Evolutionary conservation across 2,797 vertebrate genomes (phyloP).

Genomic region (Catostomus latipinnis): DNA sequence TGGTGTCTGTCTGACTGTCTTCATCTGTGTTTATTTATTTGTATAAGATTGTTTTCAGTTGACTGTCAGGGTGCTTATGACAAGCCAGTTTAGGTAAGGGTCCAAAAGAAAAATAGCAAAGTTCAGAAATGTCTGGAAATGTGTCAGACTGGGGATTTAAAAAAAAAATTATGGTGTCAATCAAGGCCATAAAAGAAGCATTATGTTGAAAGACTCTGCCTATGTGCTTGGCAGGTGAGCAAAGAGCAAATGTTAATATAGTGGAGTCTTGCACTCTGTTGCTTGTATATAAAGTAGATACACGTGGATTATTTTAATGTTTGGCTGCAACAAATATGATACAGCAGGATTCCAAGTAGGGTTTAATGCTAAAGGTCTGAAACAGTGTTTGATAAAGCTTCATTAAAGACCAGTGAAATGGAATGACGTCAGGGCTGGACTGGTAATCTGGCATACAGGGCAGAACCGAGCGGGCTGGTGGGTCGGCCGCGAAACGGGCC

Average conservation of each 20-base stretch:
- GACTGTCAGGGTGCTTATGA: slow-evolving; percentile 36
- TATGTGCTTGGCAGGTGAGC: not conserved
- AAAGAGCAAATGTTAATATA: not conserved
- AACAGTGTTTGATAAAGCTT: no score
- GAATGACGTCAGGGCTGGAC: no score
- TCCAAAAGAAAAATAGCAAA: slow-evolving; percentile 7
- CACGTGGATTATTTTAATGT: no score
- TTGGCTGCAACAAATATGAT: not conserved
- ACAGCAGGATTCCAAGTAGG: no score
- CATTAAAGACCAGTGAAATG: no score
- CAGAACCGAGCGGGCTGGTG: no score
- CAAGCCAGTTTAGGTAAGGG: slow-evolving; percentile 44
- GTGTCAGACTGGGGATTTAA: not conserved
- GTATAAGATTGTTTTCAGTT: slow-evolving; percentile 38
- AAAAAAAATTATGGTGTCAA: not conserved
- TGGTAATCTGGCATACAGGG: no score
- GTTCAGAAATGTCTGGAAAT: not conserved
- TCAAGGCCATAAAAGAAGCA: not conserved
- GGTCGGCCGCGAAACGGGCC: no score
- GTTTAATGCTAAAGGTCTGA: no score
- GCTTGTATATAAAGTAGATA: not conserved
- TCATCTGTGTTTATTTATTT: slow-evolving; percentile 30
- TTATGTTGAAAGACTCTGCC: no score
- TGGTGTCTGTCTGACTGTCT: slow-evolving; percentile 20
- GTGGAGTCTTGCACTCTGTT: not conserved